Conservation (phyloP, 2,888 invertebrate genomes). For the Lathronympha strigana region DNA sequence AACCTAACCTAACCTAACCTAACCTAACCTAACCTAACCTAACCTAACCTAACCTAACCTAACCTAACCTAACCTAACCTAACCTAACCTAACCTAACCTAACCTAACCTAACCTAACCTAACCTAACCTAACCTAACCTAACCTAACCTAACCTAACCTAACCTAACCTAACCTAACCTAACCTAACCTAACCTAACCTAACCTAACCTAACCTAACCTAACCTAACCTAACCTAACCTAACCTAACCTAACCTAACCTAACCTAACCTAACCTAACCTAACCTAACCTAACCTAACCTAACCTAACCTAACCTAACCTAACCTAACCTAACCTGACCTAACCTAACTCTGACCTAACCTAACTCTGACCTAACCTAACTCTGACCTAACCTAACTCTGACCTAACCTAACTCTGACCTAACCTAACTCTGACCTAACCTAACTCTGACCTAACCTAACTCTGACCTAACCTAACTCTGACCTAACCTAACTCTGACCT, state of each 20-base stretch:
- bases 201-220: constrained; percentile 13
- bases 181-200: constrained; percentile 17
- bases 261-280: constrained; percentile 42
- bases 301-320: constrained; percentile 32
- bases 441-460: constrained; percentile 43
- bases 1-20: constrained; percentile 32
- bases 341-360: constrained; percentile 38
- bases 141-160: constrained; percentile 16
- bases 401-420: constrained; percentile 46
- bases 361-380: constrained; percentile 35
- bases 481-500: constrained; percentile 22
- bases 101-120: constrained; percentile 6
- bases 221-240: constrained; percentile 39
- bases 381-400: constrained; percentile 40
- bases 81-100: constrained; percentile 16
- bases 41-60: constrained; percentile 20
- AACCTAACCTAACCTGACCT: constrained; percentile 43
- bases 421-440: constrained; percentile 45
- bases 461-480: constrained; percentile 40
- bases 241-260: constrained; percentile 42
- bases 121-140: constrained; percentile 12
- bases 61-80: constrained; percentile 36
- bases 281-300: constrained; percentile 33
- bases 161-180: constrained; percentile 27
- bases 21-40: constrained; percentile 32